Evolutionary conservation across 1,140 invertebrate species (phyloP).

Genomic region (Drosophila auraria): DNA sequence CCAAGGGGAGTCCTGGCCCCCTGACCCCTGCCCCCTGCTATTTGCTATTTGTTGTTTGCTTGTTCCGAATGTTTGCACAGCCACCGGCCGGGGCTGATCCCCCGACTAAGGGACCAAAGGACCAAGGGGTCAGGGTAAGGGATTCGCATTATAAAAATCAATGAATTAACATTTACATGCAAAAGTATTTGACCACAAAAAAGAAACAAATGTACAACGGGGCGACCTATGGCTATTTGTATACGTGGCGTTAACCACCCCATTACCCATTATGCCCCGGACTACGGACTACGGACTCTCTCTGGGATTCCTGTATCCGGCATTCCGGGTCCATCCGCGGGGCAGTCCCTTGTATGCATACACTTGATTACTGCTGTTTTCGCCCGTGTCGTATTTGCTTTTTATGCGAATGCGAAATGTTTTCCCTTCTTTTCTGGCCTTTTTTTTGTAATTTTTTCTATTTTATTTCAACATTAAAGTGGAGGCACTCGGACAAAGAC

Average conservation of each 20-base stretch:
- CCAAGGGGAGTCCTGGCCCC: background rate
- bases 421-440: constrained; percentile 35
- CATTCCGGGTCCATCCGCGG: background rate
- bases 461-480: constrained; percentile 60
- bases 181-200: constrained; percentile 83
- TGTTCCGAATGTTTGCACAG: constrained; percentile 70
- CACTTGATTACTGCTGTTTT: constrained; percentile 80
- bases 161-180: constrained; percentile 83
- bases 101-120: background rate
- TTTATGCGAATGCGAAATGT: constrained; percentile 54
- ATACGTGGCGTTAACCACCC: constrained; percentile 49
- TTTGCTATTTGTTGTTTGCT: constrained; percentile 49
- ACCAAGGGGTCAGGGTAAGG: constrained; percentile 6
- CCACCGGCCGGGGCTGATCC: constrained; percentile 9
- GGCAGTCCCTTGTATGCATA: constrained; percentile 66
- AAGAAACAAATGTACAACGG: constrained; percentile 82
- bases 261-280: constrained; percentile 18
- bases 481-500: constrained; percentile 42
- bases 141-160: constrained; percentile 78
- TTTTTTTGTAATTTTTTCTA: constrained; percentile 29
- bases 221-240: constrained; percentile 51
- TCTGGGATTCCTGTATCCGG: constrained; percentile 2
- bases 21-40: background rate
- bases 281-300: background rate
- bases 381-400: constrained; percentile 65